Conservation (phyloP, 2,113 vertebrate genomes). For the Pteronura brasiliensis region DNA sequence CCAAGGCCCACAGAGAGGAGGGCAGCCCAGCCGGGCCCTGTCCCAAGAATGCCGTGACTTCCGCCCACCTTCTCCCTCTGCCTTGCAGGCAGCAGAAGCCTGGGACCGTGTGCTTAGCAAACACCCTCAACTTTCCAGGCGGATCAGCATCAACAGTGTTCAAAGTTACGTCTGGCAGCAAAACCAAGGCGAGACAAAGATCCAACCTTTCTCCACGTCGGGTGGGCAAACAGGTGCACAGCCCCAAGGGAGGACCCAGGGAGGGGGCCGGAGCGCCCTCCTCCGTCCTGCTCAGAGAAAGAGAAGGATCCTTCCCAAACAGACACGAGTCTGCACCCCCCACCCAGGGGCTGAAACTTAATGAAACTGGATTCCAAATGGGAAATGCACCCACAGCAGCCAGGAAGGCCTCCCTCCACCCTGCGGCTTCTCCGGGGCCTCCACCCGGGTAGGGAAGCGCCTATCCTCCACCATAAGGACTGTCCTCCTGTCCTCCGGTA, state of each 20-base stretch:
- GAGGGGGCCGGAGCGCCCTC: rapidly evolving
- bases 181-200: rapidly evolving
- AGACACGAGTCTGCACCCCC: rapidly evolving
- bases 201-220: rapidly evolving
- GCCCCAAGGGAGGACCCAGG: rapidly evolving
- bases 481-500: rapidly evolving
- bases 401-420: rapidly evolving
- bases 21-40: rapidly evolving
- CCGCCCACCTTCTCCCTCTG: not conserved
- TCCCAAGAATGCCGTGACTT: too few relatives aligned
- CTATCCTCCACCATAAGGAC: rapidly evolving
- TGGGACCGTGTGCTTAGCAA: rapidly evolving
- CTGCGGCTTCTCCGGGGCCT: not conserved
- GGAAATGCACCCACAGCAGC: not conserved
- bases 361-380: rapidly evolving
- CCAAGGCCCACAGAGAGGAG: not conserved
- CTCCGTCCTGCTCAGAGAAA: rapidly evolving
- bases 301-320: rapidly evolving
- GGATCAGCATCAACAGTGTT: rapidly evolving
- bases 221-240: rapidly evolving
- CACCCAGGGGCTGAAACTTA: rapidly evolving
- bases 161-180: not conserved
- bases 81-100: not conserved
- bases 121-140: not conserved
- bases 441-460: not conserved